phyloP scores from a whole-genome alignment of 2,113 vertebrate genomes.

The Okapia johnstoni region DNA sequence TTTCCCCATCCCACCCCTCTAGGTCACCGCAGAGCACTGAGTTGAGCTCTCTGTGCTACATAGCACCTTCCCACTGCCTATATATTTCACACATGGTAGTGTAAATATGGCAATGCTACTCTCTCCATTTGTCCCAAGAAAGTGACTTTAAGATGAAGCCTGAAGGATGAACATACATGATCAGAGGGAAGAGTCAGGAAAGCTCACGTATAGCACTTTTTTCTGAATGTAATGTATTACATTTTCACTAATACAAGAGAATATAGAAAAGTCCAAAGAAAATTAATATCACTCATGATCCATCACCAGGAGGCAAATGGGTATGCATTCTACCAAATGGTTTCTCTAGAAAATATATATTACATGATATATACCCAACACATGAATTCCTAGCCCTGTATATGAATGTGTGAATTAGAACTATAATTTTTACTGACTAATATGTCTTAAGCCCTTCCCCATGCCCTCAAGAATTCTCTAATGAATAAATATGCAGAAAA shows the following conservation, averaged over 20 bases:
- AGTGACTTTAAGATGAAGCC: neutral
- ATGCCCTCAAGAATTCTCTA: no score
- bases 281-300: neutral
- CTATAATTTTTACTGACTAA: neutral
- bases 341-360: neutral
- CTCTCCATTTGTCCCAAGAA: neutral
- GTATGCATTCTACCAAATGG: no score
- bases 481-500: accelerated
- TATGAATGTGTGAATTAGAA: neutral
- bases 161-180: neutral
- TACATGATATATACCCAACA: neutral
- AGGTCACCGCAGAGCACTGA: neutral
- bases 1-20: neutral
- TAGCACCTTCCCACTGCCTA: neutral
- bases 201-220: neutral
- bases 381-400: no score
- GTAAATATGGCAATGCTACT: neutral
- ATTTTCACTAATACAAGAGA: neutral
- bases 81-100: neutral
- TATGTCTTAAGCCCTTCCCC: neutral
- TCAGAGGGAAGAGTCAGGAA: neutral
- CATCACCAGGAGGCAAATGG: neutral
- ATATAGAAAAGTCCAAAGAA: neutral
- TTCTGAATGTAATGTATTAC: neutral
- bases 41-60: neutral